These are phyloP conservation scores for Megaustenia siamemsis DNA, from an alignment of 2,888 invertebrate species.

Conservation along the genomic window DNA sequence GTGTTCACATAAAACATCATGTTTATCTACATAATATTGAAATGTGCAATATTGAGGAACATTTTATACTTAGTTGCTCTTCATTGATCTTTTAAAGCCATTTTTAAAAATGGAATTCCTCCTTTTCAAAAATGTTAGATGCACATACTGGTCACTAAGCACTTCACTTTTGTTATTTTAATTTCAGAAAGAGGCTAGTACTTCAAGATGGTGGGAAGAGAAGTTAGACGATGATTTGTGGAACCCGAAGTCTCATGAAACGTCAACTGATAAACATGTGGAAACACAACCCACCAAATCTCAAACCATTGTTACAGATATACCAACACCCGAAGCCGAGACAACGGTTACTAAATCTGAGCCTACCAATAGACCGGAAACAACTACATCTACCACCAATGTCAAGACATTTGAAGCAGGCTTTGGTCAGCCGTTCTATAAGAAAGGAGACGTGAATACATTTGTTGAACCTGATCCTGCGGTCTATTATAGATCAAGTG, in stretches of 20 bases:
- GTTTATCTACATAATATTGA: too few species aligned
- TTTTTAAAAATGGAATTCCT: too few species aligned
- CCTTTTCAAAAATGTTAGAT: too few species aligned
- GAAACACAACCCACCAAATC: background rate
- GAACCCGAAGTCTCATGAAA: constrained; percentile 26
- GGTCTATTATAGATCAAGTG: constrained; percentile 25
- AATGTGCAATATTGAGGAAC: too few species aligned
- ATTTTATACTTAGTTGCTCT: too few species aligned
- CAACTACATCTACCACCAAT: background rate
- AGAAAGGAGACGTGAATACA: constrained; percentile 31
- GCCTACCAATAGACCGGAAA: background rate
- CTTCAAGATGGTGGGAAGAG: constrained; percentile 55
- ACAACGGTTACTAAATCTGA: background rate
- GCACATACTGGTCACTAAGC: too few species aligned
- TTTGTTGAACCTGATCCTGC: constrained; percentile 45
- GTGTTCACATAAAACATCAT: too few species aligned
- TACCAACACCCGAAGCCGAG: background rate
- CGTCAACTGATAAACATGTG: background rate
- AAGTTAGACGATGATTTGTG: constrained; percentile 54
- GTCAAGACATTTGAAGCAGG: background rate
- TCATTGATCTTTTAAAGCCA: too few species aligned
- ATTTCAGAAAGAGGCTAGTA: constrained; percentile 47
- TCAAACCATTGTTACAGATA: background rate
- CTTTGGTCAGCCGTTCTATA: background rate
- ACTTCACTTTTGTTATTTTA: too few species aligned